Conservation (phyloP, 2,797 vertebrate species). For the Esox masquinongy region DNA sequence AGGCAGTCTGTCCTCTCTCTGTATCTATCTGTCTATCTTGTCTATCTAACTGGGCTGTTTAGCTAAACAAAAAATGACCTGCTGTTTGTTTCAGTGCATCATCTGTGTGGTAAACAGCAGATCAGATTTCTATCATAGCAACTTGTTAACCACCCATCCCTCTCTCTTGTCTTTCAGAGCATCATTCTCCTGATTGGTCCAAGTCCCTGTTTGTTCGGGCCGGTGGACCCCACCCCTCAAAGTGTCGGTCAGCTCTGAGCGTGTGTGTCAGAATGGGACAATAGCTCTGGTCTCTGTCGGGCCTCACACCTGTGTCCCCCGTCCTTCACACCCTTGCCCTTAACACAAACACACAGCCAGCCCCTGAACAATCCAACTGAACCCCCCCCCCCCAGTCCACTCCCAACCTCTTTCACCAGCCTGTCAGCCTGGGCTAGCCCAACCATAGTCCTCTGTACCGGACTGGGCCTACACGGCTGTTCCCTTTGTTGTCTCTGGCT, state of each 20-base stretch:
- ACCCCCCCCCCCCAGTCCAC: constrained; percentile 47
- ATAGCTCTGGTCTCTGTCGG: constrained; percentile 40
- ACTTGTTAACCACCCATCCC: constrained; percentile 19
- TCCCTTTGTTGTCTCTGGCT: constrained; percentile 52
- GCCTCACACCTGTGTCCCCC: constrained; percentile 22
- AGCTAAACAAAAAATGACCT: constrained; percentile 58
- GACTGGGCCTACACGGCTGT: constrained; percentile 39
- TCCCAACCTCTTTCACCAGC: constrained; percentile 42
- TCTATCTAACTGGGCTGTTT: constrained; percentile 44
- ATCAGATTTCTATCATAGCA: constrained; percentile 32
- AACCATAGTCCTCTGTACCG: constrained; percentile 56
- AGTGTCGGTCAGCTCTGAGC: constrained; percentile 27
- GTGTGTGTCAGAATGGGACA: constrained; percentile 43
- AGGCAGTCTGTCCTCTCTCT: constrained; percentile 4
- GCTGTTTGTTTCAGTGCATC: constrained; percentile 32
- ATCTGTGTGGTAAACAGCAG: constrained; percentile 32
- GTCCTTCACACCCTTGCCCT: not conserved
- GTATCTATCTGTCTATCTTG: not conserved
- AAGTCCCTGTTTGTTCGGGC: constrained; percentile 26
- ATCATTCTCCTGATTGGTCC: constrained; percentile 28
- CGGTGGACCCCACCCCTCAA: constrained; percentile 22
- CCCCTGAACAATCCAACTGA: constrained; percentile 50
- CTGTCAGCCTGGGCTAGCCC: constrained; percentile 10
- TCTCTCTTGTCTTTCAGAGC: constrained; percentile 59
- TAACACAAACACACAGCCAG: constrained; percentile 22